A percentile compares a stretch with the other conserved stretches of the same genome.
These are phyloP conservation scores for Pocillopora verrucosa DNA, from an alignment of 64 coral and sea anemone species.

Conservation along the genomic window DNA sequence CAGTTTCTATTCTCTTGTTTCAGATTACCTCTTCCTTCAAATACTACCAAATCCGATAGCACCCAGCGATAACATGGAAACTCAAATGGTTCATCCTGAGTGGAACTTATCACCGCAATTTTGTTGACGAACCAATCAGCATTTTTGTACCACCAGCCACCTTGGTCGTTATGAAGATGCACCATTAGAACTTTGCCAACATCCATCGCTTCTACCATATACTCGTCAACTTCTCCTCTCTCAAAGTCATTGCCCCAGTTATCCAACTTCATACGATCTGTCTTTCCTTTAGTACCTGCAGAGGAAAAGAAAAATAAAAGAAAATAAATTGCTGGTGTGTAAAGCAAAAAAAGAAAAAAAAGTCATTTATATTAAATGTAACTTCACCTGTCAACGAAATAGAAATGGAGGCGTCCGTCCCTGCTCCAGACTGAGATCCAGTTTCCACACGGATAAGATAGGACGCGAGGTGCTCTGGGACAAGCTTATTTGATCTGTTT, in stretches of 20 bases:
- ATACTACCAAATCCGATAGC: conserved; percentile 41
- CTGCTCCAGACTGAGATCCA: conserved; percentile 46
- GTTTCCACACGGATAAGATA: conserved; percentile 66
- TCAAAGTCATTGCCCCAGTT: conserved; percentile 63
- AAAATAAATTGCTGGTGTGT: background rate
- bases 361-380: too few relatives aligned
- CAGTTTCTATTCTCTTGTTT: too few relatives aligned
- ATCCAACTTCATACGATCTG: conserved; percentile 39
- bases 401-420: conserved; percentile 60
- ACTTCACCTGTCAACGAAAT: conserved; percentile 59
- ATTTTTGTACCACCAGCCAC: conserved; percentile 40
- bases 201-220: conserved; percentile 31
- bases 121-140: conserved; percentile 75
- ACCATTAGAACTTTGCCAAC: conserved; percentile 60
- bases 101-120: conserved; percentile 36
- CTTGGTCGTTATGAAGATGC: conserved; percentile 43
- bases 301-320: background rate
- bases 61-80: conserved; percentile 74
- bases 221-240: conserved; percentile 45
- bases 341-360: background rate
- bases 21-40: conserved; percentile 52
- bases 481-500: conserved; percentile 1
- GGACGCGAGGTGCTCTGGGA: conserved; percentile 37
- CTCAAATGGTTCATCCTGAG: conserved; percentile 34
- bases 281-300: conserved; percentile 56